phyloP scores from a whole-genome alignment of 2,888 invertebrate genomes.

The Plagodis dolabraria region DNA sequence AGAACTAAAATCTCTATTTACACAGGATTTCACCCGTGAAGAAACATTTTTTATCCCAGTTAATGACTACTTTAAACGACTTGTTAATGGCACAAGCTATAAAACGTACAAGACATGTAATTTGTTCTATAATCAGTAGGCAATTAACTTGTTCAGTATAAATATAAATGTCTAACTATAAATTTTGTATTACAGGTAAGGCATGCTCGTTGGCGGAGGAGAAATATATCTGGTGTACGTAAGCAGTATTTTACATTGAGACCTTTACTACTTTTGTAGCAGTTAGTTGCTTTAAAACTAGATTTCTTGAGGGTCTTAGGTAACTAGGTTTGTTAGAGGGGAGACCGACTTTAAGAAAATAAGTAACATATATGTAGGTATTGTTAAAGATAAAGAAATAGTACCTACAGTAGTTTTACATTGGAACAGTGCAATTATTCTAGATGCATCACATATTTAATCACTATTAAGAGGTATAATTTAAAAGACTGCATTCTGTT shows the following conservation, averaged over 20 bases:
- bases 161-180: constrained; percentile 45
- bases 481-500: too few relatives aligned
- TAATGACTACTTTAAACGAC: constrained; percentile 18
- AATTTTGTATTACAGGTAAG: constrained; percentile 59
- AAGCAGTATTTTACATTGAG: constrained; percentile 62
- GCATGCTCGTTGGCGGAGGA: constrained; percentile 20
- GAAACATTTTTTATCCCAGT: constrained; percentile 17
- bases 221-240: constrained; percentile 48
- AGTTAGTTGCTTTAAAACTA: constrained; percentile 18
- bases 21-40: constrained; percentile 3
- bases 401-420: too few relatives aligned
- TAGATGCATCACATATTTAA: too few relatives aligned
- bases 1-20: constrained; percentile 1
- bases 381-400: too few relatives aligned
- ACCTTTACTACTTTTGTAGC: constrained; percentile 19
- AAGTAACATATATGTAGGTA: too few relatives aligned
- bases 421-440: too few relatives aligned
- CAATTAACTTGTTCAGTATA: constrained; percentile 33
- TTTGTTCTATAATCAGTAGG: constrained; percentile 24
- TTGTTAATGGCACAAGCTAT: constrained; percentile 23
- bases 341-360: not conserved
- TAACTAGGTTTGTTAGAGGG: constrained; percentile 8
- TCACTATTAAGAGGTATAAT: too few relatives aligned
- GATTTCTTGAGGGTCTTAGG: constrained; percentile 3
- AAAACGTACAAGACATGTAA: constrained; percentile 25